Evolutionary conservation across 2,888 invertebrate genomes (phyloP), one percentile per base, ranked within the genome.

Genomic region (Drosophila pseudotakahashii): DNA sequence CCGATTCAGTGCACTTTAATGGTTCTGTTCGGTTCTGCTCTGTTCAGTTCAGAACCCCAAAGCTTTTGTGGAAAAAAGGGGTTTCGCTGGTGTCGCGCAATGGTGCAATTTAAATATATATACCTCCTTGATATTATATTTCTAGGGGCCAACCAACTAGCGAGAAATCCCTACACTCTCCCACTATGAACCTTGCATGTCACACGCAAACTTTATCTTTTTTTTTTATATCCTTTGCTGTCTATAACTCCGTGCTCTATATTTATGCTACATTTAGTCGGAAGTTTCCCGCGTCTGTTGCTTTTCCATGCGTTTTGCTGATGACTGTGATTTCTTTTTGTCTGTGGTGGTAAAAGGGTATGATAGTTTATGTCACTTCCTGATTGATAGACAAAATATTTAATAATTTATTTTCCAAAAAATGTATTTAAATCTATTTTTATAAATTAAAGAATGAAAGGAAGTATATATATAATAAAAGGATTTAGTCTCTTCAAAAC

Each of bases 1-100:
- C 61, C 78, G 45, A 66, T 67, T 70, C 67, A 80, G 64, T 86
- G 86, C 74, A 67, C 73, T 79, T 82, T 74, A 82, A 82, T 79
- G 63, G 86, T 60, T 50, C 47, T 32, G 42, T 39, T 19, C 19
- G 19, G 1, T 19, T 26, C 26, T 26, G 26, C 6, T 26, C 26
- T 5, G 86, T 60, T 50, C 47, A 26, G 42, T 39, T 54, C 66
- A 66, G 37, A 48, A 48, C 23, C 41, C n/a, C 19, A 14, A 7
- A 11, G 36, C 41, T 42, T 58, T 41, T 36, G 48, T 39, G 39
- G 11, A 23, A 41, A n/a, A 60, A 47, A 44, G 44, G 67, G 52
- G 57, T 72, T 60, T 55, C 53, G 51, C 42, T 54, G 60, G 66
- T 74, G 67, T 71, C 52, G 53, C 68, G 37, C 34, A 11, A 6